A percentile compares a stretch with the other conserved stretches of the same genome.
These are phyloP conservation scores for Sitta europaea DNA, from an alignment of 2,113 vertebrate species.

Conservation along the genomic window DNA sequence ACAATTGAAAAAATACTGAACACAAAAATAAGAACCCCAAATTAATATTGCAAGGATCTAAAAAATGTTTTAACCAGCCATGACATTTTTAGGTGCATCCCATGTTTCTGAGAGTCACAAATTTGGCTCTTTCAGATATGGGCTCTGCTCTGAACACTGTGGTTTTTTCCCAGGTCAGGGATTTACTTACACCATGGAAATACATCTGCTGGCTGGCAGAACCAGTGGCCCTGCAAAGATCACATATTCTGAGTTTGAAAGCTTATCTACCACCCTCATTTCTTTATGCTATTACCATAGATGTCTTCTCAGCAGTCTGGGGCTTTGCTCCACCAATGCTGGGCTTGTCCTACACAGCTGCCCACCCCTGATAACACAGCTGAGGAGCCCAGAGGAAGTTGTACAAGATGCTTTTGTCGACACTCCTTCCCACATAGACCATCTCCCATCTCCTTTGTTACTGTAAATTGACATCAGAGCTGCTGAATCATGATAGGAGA, in stretches of 20 bases:
- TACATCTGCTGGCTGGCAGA: not conserved
- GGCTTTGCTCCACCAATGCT: not conserved
- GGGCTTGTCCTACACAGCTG: conserved; percentile 21
- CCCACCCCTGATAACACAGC: conserved; percentile 55
- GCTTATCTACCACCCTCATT: conserved; percentile 1
- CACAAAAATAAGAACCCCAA: not conserved
- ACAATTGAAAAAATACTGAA: not conserved
- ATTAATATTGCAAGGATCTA: not conserved
- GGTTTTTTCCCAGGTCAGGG: not conserved
- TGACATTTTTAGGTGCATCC: not conserved
- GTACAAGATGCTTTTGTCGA: conserved; percentile 67
- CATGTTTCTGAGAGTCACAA: not conserved
- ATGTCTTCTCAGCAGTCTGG: conserved; percentile 2
- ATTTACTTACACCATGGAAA: not conserved
- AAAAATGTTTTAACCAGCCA: not conserved
- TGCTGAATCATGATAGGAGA: conserved; percentile 59
- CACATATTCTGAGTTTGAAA: not conserved
- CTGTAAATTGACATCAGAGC: conserved; percentile 64
- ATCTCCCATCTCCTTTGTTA: conserved; percentile 47
- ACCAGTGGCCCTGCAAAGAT: not conserved
- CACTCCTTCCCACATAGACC: conserved; percentile 51
- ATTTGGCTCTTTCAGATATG: not conserved
- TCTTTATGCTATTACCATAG: conserved; percentile 26
- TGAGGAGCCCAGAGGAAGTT: conserved; percentile 65
- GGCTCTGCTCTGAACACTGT: not conserved